Percentiles rank a stretch among this genome's conserved stretches.
Conservation (phyloP, 2,797 vertebrate genomes). For the Allobates femoralis region DNA sequence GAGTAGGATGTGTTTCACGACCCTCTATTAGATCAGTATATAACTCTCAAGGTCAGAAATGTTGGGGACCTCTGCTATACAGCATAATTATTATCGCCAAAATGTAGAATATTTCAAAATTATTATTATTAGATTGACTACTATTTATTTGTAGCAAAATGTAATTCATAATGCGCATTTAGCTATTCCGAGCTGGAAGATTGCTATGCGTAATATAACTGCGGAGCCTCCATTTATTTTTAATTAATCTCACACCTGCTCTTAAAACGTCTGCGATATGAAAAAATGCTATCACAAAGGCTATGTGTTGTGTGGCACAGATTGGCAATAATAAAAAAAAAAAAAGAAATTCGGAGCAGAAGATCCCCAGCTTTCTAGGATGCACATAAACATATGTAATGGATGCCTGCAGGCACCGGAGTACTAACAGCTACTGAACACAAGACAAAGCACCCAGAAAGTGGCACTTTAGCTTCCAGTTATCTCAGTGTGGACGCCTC, state of each 20-base stretch:
- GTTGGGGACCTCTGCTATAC: too few relatives aligned
- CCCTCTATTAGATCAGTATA: too few relatives aligned
- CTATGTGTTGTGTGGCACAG: slow-evolving; percentile 8
- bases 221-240: background rate
- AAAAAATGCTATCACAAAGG: slow-evolving; percentile 4
- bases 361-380: slow-evolving; percentile 25
- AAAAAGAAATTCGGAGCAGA: background rate
- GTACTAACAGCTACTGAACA: slow-evolving; percentile 50
- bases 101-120: too few relatives aligned
- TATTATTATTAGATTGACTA: background rate
- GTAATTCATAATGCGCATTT: background rate
- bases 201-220: background rate
- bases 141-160: background rate
- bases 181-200: background rate
- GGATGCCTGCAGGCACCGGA: slow-evolving; percentile 40
- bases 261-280: background rate
- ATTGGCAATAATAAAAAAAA: slow-evolving; percentile 5
- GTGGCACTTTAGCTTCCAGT: slow-evolving; percentile 51
- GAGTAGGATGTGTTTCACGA: too few relatives aligned
- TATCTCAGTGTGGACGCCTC: slow-evolving; percentile 48
- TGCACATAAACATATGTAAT: slow-evolving; percentile 51
- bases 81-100: too few relatives aligned
- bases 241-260: slow-evolving; percentile 34
- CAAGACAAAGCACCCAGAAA: slow-evolving; percentile 53
- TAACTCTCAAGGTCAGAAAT: too few relatives aligned